Evolutionary conservation across 2,888 invertebrate genomes (phyloP).

Genomic region (Lepidocyrtinus sp.): DNA sequence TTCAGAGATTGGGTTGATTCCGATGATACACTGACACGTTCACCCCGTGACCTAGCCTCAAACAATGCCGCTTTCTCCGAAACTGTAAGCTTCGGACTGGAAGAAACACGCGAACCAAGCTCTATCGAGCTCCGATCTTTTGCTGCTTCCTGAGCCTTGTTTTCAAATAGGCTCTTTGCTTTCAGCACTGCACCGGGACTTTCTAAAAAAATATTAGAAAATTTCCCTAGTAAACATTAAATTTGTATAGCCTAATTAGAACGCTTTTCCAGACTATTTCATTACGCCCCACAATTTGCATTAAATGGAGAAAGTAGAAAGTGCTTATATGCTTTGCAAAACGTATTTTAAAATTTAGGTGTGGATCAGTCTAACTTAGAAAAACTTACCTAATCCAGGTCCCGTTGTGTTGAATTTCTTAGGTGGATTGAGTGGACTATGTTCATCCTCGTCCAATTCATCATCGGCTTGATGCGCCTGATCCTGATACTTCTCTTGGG

Average conservation of each 20-base stretch:
- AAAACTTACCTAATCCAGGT: neutral
- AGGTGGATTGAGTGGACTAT: constrained; percentile 61
- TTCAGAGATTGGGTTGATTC: constrained; percentile 57
- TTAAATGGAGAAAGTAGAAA: too few relatives aligned
- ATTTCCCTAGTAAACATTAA: too few relatives aligned
- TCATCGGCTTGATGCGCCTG: constrained; percentile 32
- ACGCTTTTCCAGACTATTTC: too few relatives aligned
- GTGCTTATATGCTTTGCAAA: too few relatives aligned
- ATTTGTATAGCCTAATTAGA: too few relatives aligned
- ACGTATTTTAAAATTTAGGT: too few relatives aligned
- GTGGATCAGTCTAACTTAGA: too few relatives aligned
- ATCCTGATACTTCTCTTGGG: neutral
- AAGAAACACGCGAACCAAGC: constrained; percentile 33
- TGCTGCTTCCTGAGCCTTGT: constrained; percentile 73
- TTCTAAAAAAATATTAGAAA: constrained; percentile 75
- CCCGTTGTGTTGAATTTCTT: constrained; percentile 43
- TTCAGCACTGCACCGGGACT: constrained; percentile 77
- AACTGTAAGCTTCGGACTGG: constrained; percentile 58
- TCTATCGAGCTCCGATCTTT: constrained; percentile 58
- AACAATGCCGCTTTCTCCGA: constrained; percentile 68
- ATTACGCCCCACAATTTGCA: too few relatives aligned
- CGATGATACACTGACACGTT: constrained; percentile 67
- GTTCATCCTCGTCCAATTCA: constrained; percentile 49
- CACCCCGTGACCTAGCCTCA: constrained; percentile 68
- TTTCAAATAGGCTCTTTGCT: constrained; percentile 82